Percentiles rank a stretch among this genome's conserved stretches.
Evolutionary conservation across 2,113 vertebrate species (phyloP).

Genomic region (Orthonyx spaldingii): DNA sequence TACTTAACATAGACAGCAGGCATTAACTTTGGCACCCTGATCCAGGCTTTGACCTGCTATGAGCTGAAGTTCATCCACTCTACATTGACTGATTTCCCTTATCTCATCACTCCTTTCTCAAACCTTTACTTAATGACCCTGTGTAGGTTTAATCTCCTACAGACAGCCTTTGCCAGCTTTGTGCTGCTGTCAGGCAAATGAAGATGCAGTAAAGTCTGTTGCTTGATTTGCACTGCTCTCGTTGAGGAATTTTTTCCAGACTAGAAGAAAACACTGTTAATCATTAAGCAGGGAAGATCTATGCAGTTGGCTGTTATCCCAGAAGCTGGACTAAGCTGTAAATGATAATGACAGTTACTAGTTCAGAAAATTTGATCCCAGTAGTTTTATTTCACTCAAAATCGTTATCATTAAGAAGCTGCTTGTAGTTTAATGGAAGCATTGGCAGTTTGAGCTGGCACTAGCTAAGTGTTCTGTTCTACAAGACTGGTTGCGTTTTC

Average conservation of each 20-base stretch:
- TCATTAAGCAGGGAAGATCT: not conserved
- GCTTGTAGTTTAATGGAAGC: constrained; percentile 33
- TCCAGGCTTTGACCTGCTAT: not conserved
- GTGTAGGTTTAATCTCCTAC: not conserved
- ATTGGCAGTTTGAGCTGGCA: constrained; percentile 21
- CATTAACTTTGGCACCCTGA: not conserved
- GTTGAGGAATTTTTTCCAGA: not conserved
- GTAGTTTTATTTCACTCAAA: constrained; percentile 28
- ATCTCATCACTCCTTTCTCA: not conserved
- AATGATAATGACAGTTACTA: not conserved
- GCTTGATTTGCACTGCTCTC: not conserved
- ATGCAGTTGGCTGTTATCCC: not conserved
- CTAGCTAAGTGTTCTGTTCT: constrained; percentile 56
- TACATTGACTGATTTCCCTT: not conserved
- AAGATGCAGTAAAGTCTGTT: not conserved
- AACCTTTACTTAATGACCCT: not conserved
- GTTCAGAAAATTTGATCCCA: constrained; percentile 26
- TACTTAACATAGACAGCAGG: not conserved
- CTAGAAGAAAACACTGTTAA: not conserved
- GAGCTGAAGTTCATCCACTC: not conserved
- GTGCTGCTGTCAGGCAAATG: not conserved
- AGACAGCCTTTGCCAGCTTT: not conserved
- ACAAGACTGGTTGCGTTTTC: constrained; percentile 47
- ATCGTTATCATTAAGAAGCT: constrained; percentile 2
- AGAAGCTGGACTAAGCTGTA: not conserved